phyloP scores from a whole-genome alignment of 2,113 vertebrate genomes.

The Campylorhamphus procurvoides region DNA sequence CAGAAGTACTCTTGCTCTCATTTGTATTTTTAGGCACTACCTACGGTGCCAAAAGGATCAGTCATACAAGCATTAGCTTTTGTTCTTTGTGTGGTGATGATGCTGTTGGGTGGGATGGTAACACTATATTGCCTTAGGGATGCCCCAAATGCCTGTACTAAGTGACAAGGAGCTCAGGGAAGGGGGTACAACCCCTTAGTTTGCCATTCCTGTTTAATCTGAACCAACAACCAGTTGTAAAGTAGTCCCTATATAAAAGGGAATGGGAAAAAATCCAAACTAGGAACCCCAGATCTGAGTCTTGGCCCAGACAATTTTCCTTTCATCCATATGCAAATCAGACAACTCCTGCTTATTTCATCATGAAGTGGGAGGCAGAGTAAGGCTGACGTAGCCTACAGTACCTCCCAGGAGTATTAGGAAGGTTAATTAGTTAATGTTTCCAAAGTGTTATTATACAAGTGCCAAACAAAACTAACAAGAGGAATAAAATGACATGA shows the following conservation, averaged over 20 bases:
- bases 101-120: not conserved
- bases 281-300: not conserved
- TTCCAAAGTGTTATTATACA: conserved; percentile 48
- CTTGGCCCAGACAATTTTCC: not conserved
- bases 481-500: conserved; percentile 34
- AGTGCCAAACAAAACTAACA: conserved; percentile 48
- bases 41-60: not conserved
- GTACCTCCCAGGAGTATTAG: conserved; percentile 54
- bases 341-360: conserved; percentile 48
- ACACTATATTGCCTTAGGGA: not conserved
- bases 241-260: not conserved
- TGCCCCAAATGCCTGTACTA: not conserved
- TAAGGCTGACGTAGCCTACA: conserved; percentile 39
- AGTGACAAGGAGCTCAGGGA: not conserved
- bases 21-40: not conserved
- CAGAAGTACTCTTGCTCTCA: not conserved
- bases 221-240: not conserved
- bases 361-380: conserved; percentile 31
- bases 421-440: conserved; percentile 62
- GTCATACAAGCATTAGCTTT: fast-evolving
- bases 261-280: not conserved
- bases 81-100: not conserved
- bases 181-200: not conserved
- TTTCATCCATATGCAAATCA: conserved; percentile 56
- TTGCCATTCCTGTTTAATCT: not conserved